These are phyloP conservation scores for Brachystomella parvula DNA, from an alignment of 1,140 invertebrate species.

Conservation along the genomic window DNA sequence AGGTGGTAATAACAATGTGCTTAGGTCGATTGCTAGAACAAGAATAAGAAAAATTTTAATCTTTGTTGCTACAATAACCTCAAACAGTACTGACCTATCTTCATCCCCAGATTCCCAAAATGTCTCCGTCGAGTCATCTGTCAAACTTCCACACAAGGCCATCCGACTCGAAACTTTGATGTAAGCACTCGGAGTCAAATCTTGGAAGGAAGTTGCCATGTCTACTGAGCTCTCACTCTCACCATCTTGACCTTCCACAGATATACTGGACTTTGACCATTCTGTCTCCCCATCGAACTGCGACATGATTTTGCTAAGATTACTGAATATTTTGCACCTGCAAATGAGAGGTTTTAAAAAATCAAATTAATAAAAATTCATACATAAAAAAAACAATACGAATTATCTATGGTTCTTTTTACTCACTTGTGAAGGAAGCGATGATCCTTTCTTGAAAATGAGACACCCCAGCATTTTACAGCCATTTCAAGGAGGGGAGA, in stretches of 20 bases:
- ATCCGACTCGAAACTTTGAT: constrained; percentile 84
- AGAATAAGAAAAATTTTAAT: constrained; percentile 15
- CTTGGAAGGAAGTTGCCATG: constrained; percentile 51
- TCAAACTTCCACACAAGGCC: constrained; percentile 85
- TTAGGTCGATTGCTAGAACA: constrained; percentile 69
- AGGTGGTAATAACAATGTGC: constrained; percentile 55
- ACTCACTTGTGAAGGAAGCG: constrained; percentile 76
- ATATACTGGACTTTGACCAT: constrained; percentile 27
- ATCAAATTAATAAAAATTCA: neutral
- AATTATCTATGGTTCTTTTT: neutral
- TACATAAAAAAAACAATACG: neutral
- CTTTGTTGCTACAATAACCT: neutral
- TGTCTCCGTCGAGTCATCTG: constrained; percentile 91
- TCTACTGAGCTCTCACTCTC: constrained; percentile 13
- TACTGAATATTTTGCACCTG: constrained; percentile 85
- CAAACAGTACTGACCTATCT: constrained; percentile 51
- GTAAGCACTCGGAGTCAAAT: constrained; percentile 65
- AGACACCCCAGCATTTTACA: constrained; percentile 84
- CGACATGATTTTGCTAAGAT: constrained; percentile 91
- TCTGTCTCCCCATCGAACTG: constrained; percentile 70
- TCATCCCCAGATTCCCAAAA: constrained; percentile 99
- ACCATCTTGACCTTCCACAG: constrained; percentile 37
- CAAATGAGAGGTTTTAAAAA: constrained; percentile 18
- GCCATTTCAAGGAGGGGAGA: constrained; percentile 84
- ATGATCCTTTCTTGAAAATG: constrained; percentile 79